Evolutionary conservation across 2,113 vertebrate genomes (phyloP).

Genomic region (Mustela lutreola): DNA sequence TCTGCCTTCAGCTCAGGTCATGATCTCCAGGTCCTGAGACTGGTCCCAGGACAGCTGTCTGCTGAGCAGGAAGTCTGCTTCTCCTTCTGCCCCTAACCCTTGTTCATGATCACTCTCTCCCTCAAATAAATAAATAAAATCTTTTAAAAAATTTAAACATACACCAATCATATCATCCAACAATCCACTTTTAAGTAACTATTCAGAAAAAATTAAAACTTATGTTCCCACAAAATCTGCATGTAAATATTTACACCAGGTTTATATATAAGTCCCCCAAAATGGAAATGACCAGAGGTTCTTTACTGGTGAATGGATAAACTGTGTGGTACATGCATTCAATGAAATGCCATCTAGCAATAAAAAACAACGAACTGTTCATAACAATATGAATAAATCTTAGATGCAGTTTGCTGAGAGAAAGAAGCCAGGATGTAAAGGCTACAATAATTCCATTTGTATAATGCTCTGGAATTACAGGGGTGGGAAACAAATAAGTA

Average conservation of each 20-base stretch:
- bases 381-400: background rate
- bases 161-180: background rate
- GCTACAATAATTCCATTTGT: background rate
- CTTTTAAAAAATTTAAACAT: background rate
- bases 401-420: background rate
- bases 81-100: background rate
- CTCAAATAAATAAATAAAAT: background rate
- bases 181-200: background rate
- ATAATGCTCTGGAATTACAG: background rate
- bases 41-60: background rate
- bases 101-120: background rate
- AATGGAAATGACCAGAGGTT: background rate
- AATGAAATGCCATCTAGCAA: background rate
- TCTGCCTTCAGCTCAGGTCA: background rate
- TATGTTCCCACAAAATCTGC: background rate
- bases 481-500: background rate
- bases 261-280: background rate
- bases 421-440: background rate
- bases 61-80: background rate
- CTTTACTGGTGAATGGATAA: background rate
- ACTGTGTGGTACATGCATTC: background rate
- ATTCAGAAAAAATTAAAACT: background rate
- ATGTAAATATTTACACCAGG: background rate
- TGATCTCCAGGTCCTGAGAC: background rate
- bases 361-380: background rate